phyloP scores from a whole-genome alignment of 2,888 invertebrate species.

The Branchipolynoe longqiensis region DNA sequence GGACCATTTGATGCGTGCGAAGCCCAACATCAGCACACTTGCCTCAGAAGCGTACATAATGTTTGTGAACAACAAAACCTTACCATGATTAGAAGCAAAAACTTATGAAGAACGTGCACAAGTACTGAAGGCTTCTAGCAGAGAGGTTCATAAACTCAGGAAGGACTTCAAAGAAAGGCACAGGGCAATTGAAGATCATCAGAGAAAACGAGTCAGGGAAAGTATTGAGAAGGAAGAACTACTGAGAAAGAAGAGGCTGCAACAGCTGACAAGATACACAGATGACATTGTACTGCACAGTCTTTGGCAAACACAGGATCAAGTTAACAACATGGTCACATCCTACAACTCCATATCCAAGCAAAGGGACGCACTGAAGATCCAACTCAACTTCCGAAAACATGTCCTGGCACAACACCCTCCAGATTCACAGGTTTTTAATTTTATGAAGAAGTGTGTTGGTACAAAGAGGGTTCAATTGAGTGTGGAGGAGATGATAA shows the following conservation, averaged over 20 bases:
- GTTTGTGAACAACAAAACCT: neutral
- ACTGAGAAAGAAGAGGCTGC: neutral
- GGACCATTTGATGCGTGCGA: neutral
- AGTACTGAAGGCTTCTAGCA: neutral
- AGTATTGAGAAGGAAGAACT: neutral
- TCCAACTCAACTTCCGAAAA: neutral
- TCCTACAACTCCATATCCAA: neutral
- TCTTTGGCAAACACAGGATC: neutral
- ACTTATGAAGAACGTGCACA: neutral
- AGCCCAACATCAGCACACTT: constrained; percentile 6
- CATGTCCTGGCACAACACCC: neutral
- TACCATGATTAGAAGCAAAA: neutral
- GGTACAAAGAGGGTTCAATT: too few relatives aligned
- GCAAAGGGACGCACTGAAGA: neutral
- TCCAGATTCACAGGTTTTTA: neutral
- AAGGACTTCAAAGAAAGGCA: neutral
- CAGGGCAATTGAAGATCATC: neutral
- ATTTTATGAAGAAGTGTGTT: neutral
- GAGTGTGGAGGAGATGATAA: too few relatives aligned
- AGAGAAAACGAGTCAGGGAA: neutral
- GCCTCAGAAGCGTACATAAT: neutral
- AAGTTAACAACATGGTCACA: neutral
- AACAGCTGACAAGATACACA: neutral
- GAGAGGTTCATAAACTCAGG: neutral
- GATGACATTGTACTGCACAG: neutral